Conservation (phyloP, 1,140 invertebrate genomes). For the Thrips palmi region DNA sequence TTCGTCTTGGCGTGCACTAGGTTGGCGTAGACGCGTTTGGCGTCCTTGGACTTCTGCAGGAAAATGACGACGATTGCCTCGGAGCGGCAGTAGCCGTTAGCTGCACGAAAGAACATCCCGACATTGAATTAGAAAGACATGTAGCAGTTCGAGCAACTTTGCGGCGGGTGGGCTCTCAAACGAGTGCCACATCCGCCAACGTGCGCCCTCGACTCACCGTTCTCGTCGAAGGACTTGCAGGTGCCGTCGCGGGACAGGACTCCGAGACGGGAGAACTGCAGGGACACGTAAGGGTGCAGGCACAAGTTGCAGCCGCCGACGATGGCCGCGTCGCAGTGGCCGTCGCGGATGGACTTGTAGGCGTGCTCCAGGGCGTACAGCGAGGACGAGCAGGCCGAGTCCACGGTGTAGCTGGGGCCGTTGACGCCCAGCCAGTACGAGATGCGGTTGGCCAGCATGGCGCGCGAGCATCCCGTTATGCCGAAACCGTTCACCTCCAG, state of each 20-base stretch:
- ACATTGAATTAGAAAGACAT: no score
- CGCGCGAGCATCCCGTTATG: conserved; percentile 64
- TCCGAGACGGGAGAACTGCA: conserved; percentile 56
- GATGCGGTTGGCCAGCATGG: conserved; percentile 82
- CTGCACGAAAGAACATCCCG: conserved; percentile 21
- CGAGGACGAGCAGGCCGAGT: conserved; percentile 82
- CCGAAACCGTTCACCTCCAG: conserved; percentile 34
- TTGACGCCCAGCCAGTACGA: conserved; percentile 51
- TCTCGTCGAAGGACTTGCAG: conserved; percentile 79
- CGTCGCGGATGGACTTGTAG: conserved; percentile 50
- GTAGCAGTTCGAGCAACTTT: no score
- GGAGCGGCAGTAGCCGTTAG: conserved; percentile 55
- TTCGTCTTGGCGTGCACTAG: conserved; percentile 53
- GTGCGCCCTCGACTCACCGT: no score
- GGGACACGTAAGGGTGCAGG: conserved; percentile 66
- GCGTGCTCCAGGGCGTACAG: conserved; percentile 70
- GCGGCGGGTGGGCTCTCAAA: no score
- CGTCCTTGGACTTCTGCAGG: conserved; percentile 61
- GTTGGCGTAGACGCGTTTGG: conserved; percentile 55
- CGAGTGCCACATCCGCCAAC: no score
- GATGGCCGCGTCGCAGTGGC: conserved; percentile 69
- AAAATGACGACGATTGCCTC: conserved; percentile 59
- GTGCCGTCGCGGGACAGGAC: conserved; percentile 69
- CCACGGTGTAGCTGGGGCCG: conserved; percentile 64
- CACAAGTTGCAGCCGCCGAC: conserved; percentile 69